Base-by-base conservation (phyloP, 2,888 invertebrate genomes). In the Cordilura impudica region DNA sequence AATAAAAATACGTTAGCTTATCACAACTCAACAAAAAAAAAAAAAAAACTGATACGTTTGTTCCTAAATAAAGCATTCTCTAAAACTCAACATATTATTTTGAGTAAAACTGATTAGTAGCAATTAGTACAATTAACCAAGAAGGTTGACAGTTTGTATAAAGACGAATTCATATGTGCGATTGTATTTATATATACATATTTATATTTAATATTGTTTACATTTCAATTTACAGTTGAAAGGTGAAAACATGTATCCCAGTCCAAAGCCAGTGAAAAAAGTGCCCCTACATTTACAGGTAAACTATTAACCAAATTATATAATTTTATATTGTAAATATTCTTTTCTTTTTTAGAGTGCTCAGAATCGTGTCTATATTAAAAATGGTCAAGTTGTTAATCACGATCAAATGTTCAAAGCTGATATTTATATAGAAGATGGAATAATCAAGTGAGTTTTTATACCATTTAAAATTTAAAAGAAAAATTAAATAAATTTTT, bases 351-450 rank as follows among this genome's bases (percentile, higher is more conserved):
- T 93, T 0, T 92, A 97, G 96, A 97, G 97, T 90, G 95, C 96
- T 70, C 96, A 96, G 90, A 97, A 97, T 89, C 94, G 97, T 6
- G 92, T 98, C 83, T 93, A 99, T 82, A 97, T 99, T 86, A 98
- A 97, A 90, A 96, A 97, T 91, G 99, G 99, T 2, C 94, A 95
- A 87, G 93, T 99, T 79, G 97, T 99, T 82, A 99, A 99, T 91
- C 97, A 97, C 85, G 98, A 99, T 90, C 92, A 91, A 18, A 95
- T 96, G 88, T 92, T 94, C 83, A 96, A 97, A 87, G 95, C 95
- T 60, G 99, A 99, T 89, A 94, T 99, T 76, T 98, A 97, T 91
- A 94, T 99, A 87, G 98, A 98, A 90, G 98, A 99, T 92, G 98
- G 99, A 26, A 92, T 96, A 85, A 98, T 99, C 90, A 98, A 97